Base-by-base conservation (phyloP, 1,140 invertebrate species). In the Ostrea edulis region DNA sequence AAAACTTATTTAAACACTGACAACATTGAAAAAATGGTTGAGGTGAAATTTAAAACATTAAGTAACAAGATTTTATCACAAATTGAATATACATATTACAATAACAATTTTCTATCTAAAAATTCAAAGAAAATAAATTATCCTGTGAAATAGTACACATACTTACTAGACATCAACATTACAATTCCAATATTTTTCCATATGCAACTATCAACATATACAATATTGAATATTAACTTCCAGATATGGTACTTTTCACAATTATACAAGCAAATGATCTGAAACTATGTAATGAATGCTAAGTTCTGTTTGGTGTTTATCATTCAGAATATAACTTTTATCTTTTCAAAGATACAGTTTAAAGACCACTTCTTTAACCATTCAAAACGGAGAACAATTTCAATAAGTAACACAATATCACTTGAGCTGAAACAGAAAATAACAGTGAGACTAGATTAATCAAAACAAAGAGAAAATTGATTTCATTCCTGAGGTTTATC, bases 1-100 rank as follows among this genome's bases (percentile, higher is more conserved):
- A 62, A 62, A 7, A 62, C 14, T 17, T 62, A 17, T 20, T 62
- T 20, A 62, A 17, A 7, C 55, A 62, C n/a, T 62, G n/a, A 62
- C n/a, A n/a, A 62, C 55, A 62, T 17, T 62, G 55, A 62, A 20
- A 62, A 62, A 20, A 62, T 62, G 55, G 55, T n/a, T 62, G 55
- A 29, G 68, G 68, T 77, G 68, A 77, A 77, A 77, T 77, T 77
- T 25, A 77, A 77, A 62, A 62, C 55, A 35, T 77, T 77, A 77
- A 77, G 68, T 77, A 77, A 77, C 68, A 77, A 25, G 68, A 25
- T 77, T 77, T 77, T 77, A 77, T 77, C 68, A 77, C 68, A 77
- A 77, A 77, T 29, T 77, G 12, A 77, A 77, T 77, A 77, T 14
- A 77, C 25, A 77, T 29, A 29, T 77, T 77, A 20, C 17, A 20